phyloP scores from a whole-genome alignment of 2,888 invertebrate genomes.

The Cheilosia grossa region DNA sequence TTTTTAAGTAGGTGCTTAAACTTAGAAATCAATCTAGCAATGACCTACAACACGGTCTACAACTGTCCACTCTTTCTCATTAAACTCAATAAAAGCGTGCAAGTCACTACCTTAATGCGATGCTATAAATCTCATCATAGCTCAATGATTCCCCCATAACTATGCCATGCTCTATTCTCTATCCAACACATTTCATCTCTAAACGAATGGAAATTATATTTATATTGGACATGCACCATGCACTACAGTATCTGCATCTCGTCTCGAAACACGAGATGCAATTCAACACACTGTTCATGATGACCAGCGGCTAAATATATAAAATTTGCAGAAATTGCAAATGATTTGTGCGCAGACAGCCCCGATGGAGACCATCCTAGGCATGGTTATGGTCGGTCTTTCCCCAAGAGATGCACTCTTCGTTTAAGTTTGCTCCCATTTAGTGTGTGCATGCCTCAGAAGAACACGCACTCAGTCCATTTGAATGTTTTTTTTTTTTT shows the following conservation, averaged over 20 bases:
- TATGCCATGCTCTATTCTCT: slow-evolving; percentile 10
- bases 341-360: slow-evolving; percentile 40
- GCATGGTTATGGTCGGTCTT: slow-evolving; percentile 36
- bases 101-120: slow-evolving; percentile 18
- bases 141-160: slow-evolving; percentile 24
- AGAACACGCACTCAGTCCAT: slow-evolving; percentile 61
- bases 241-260: slow-evolving; percentile 6
- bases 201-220: slow-evolving; percentile 28
- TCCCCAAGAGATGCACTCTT: slow-evolving; percentile 17
- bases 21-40: too few relatives aligned
- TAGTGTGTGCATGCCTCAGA: slow-evolving; percentile 1
- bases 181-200: slow-evolving; percentile 22
- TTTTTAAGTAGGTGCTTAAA: too few relatives aligned
- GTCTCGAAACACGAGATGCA: slow-evolving; percentile 45
- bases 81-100: slow-evolving; percentile 6
- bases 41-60: not conserved
- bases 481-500: slow-evolving; percentile 54
- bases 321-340: slow-evolving; percentile 54
- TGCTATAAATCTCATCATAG: slow-evolving; percentile 6
- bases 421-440: slow-evolving; percentile 53
- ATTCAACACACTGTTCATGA: slow-evolving; percentile 40
- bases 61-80: slow-evolving; percentile 4
- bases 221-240: slow-evolving; percentile 26
- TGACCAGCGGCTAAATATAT: slow-evolving; percentile 53
- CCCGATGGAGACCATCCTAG: not conserved